Evolutionary conservation across 2,888 invertebrate species (phyloP).

Genomic region (Pomacea canaliculata): DNA sequence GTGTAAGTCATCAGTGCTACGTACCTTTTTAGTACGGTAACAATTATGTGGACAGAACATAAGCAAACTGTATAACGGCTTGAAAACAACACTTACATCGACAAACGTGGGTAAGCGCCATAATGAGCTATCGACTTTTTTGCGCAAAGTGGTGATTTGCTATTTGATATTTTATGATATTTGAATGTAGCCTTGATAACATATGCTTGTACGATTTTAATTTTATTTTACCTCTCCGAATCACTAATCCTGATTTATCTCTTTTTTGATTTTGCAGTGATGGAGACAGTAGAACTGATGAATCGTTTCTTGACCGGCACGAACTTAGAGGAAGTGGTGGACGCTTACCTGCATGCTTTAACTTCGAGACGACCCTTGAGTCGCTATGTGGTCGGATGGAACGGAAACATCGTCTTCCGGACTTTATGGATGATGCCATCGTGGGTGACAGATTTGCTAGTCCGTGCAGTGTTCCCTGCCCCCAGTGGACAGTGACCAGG

Average conservation of each 20-base stretch:
- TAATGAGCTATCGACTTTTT: too few species aligned
- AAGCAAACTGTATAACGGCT: too few species aligned
- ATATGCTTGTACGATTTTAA: too few species aligned
- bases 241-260: too few species aligned
- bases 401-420: slow-evolving; percentile 48
- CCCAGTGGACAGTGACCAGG: background rate
- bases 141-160: too few species aligned
- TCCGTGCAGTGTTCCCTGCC: background rate
- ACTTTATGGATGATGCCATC: slow-evolving; percentile 48
- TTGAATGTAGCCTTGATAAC: too few species aligned
- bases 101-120: too few species aligned
- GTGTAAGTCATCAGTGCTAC: slow-evolving; percentile 41
- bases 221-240: too few species aligned
- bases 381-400: slow-evolving; percentile 51
- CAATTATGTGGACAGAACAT: too few species aligned
- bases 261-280: slow-evolving; percentile 11
- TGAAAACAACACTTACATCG: too few species aligned
- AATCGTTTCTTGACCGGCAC: slow-evolving; percentile 25
- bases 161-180: too few species aligned
- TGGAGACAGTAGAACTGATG: background rate
- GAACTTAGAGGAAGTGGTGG: slow-evolving; percentile 48
- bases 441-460: slow-evolving; percentile 44
- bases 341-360: slow-evolving; percentile 55
- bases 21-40: too few species aligned
- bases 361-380: slow-evolving; percentile 47